These are phyloP conservation scores for Acleris literana DNA, from an alignment of 2,888 invertebrate genomes.

Conservation along the genomic window DNA sequence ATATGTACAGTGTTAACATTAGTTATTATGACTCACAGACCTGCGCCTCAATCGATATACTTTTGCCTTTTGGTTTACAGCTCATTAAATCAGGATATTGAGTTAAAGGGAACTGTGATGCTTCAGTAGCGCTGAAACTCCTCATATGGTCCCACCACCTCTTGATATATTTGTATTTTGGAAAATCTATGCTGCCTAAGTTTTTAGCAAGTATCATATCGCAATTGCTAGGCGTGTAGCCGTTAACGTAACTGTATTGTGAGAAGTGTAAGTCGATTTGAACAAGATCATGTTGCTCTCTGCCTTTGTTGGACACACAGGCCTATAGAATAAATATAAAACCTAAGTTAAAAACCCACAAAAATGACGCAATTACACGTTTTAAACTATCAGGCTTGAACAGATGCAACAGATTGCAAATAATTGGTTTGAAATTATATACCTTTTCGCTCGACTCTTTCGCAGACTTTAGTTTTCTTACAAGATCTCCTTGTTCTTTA, in stretches of 20 bases:
- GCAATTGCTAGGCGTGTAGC: constrained; percentile 79
- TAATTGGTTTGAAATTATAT: constrained; percentile 43
- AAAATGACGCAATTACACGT: constrained; percentile 18
- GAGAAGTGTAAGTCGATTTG: constrained; percentile 75
- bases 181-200: constrained; percentile 60
- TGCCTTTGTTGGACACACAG: constrained; percentile 38
- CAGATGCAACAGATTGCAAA: constrained; percentile 6
- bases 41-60: constrained; percentile 59
- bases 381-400: constrained; percentile 4
- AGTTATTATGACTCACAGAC: constrained; percentile 53
- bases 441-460: constrained; percentile 92
- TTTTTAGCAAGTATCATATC: constrained; percentile 72
- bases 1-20: constrained; percentile 27
- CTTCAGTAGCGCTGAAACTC: constrained; percentile 82
- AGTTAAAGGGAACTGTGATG: constrained; percentile 65
- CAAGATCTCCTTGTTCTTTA: constrained; percentile 89
- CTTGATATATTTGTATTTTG: constrained; percentile 74
- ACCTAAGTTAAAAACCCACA: constrained; percentile 5
- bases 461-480: constrained; percentile 90
- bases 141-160: constrained; percentile 86
- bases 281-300: constrained; percentile 52
- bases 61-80: constrained; percentile 50
- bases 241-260: constrained; percentile 82
- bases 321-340: constrained; percentile 60
- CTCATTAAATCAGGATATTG: constrained; percentile 51